Evolutionary conservation across 2,888 invertebrate genomes (phyloP).

Genomic region (Rhopalosiphum nymphaeae): DNA sequence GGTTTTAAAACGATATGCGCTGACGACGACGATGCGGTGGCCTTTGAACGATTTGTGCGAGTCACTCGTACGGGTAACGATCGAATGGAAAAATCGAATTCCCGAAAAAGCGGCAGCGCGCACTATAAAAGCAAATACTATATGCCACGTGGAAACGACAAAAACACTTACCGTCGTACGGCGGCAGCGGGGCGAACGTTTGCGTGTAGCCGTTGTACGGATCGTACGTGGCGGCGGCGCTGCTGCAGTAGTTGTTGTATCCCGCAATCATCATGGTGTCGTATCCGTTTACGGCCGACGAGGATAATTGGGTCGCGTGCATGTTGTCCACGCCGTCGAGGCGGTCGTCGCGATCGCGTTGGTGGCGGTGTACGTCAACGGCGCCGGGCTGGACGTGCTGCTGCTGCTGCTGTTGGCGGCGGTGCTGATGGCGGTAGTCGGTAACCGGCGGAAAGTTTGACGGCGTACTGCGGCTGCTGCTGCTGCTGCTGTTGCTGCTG

Average conservation of each 20-base stretch:
- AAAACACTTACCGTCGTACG: conserved; percentile 47
- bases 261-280: conserved; percentile 38
- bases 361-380: background rate
- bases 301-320: conserved; percentile 8
- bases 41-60: background rate
- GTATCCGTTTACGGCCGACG: conserved; percentile 23
- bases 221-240: conserved; percentile 4
- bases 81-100: background rate
- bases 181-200: conserved; percentile 39
- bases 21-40: background rate
- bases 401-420: background rate
- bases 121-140: too few relatives aligned
- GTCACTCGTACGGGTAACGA: background rate
- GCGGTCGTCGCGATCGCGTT: background rate
- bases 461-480: conserved; percentile 36
- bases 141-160: too few relatives aligned
- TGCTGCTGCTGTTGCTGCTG: conserved; percentile 4
- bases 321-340: background rate
- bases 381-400: background rate
- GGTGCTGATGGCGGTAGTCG: background rate
- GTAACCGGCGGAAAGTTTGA: conserved; percentile 31
- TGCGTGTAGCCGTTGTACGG: conserved; percentile 45
- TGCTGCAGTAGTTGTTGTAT: conserved; percentile 33
- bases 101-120: background rate
- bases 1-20: too few relatives aligned